Conservation (phyloP, 2,888 invertebrate genomes). For the Amphipyra berbera region DNA sequence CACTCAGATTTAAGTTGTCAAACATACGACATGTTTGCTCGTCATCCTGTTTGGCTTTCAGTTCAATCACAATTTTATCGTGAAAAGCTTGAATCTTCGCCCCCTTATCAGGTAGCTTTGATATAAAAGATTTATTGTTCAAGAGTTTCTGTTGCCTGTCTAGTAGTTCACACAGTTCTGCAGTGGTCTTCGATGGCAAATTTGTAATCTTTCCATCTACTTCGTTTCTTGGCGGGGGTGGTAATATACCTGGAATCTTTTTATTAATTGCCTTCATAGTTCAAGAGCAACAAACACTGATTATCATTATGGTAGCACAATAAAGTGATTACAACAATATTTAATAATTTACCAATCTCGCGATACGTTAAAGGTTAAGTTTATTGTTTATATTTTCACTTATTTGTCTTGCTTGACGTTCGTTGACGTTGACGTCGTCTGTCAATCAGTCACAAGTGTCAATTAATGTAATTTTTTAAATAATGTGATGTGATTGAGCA, state of each 20-base stretch:
- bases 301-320: background rate
- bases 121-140: constrained; percentile 86
- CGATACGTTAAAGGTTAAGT: no score
- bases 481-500: no score
- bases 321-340: no score
- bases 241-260: constrained; percentile 86
- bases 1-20: constrained; percentile 83
- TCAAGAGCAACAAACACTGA: constrained; percentile 6
- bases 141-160: constrained; percentile 90
- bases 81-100: constrained; percentile 86
- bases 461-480: no score
- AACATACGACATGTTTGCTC: constrained; percentile 87
- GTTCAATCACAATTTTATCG: constrained; percentile 82
- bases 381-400: no score
- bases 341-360: no score
- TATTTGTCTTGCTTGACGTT: no score
- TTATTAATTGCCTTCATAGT: constrained; percentile 77
- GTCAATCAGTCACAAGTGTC: no score
- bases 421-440: no score
- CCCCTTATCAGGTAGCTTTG: constrained; percentile 90
- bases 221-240: constrained; percentile 83
- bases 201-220: constrained; percentile 88
- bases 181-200: constrained; percentile 81
- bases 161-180: constrained; percentile 87
- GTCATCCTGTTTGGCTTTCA: constrained; percentile 86